Percentiles rank a stretch among this genome's conserved stretches.
These are phyloP conservation scores for Tethea ocularis DNA, from an alignment of 2,888 invertebrate genomes.

Conservation along the genomic window DNA sequence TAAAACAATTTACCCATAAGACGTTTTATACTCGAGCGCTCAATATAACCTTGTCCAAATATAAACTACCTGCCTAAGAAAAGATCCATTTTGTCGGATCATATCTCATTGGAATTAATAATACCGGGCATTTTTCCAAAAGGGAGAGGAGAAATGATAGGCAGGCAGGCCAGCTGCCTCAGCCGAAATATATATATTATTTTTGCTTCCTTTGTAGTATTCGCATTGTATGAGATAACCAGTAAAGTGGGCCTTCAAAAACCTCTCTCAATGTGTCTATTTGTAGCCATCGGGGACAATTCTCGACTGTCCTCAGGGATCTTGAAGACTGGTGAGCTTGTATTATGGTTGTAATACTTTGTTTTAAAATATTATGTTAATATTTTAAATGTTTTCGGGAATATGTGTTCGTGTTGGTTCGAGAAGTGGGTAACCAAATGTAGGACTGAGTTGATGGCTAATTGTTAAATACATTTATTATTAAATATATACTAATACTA, in stretches of 20 bases:
- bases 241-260: constrained; percentile 26
- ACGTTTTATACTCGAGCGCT: constrained; percentile 13
- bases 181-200: constrained; percentile 46
- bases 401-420: no score
- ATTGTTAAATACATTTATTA: no score
- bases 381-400: constrained; percentile 14
- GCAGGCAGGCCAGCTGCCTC: constrained; percentile 42
- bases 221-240: constrained; percentile 49
- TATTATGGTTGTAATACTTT: constrained; percentile 35
- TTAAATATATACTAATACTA: no score
- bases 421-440: no score
- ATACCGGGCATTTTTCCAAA: constrained; percentile 48
- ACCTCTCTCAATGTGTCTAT: not conserved
- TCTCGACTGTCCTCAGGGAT: constrained; percentile 5
- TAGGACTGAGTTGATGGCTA: no score
- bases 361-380: constrained; percentile 37
- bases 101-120: constrained; percentile 58
- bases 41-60: constrained; percentile 23
- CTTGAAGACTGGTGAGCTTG: constrained; percentile 16
- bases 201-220: constrained; percentile 41
- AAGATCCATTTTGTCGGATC: constrained; percentile 41
- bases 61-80: constrained; percentile 26
- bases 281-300: constrained; percentile 2
- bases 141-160: constrained; percentile 42
- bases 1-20: no score